phyloP scores from a whole-genome alignment of 2,888 invertebrate species.

The Hydrotaea cyrtoneurina region DNA sequence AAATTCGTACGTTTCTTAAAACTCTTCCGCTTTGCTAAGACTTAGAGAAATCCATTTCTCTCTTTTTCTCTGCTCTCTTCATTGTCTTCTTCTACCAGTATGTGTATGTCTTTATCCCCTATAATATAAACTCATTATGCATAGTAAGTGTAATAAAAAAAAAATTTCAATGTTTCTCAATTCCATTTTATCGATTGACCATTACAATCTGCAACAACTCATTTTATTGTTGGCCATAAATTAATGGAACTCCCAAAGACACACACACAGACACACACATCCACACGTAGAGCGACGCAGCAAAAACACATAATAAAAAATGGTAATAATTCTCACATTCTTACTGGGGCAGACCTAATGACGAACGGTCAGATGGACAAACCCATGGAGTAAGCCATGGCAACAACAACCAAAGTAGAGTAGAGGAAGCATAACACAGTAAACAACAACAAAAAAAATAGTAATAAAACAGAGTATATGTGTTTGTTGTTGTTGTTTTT shows the following conservation, averaged over 20 bases:
- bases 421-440: not conserved
- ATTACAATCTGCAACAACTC: constrained; percentile 60
- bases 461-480: not conserved
- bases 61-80: not conserved
- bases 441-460: not conserved
- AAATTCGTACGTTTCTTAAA: no score
- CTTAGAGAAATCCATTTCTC: no score
- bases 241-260: constrained; percentile 49
- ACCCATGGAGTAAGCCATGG: no score
- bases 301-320: constrained; percentile 19
- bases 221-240: constrained; percentile 59
- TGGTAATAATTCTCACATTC: not conserved
- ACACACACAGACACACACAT: not conserved
- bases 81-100: not conserved
- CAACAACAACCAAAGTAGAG: not conserved
- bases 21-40: no score
- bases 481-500: constrained; percentile 22
- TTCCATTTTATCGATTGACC: constrained; percentile 63
- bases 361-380: not conserved
- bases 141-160: not conserved
- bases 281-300: not conserved
- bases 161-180: not conserved
- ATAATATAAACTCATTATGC: not conserved
- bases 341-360: not conserved
- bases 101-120: not conserved